Base-by-base conservation (phyloP, 2,888 invertebrate species). In the Eilema caniola region DNA sequence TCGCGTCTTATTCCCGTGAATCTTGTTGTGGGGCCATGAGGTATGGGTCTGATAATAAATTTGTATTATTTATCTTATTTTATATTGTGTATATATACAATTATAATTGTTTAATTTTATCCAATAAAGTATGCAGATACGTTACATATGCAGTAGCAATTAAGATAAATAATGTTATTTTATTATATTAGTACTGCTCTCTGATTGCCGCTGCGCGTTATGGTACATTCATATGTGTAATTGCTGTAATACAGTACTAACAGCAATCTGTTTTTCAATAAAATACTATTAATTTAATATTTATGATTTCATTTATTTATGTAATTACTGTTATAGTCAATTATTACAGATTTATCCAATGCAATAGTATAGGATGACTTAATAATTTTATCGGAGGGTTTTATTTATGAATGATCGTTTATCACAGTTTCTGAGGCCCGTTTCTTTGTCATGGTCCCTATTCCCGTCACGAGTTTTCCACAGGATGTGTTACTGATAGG, bases 381-480 rank as follows among this genome's bases (percentile, higher is more conserved):
- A 28, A 28, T 4, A 28, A 28, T 28, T 23, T 11, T 8, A 47
- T 53, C 11, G 28, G 24, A 12, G 10, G 1, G 31, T 25, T 11
- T 5, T 8, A 59, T 25, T 25, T 59, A 24, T 11, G 24, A 37
- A 5, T 14, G 66, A 57, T 56, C n/a, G 20, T 41, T 37, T 2
- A n/a, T 62, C 79, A 72, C 82, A 53, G 41, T 37, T 41, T 74
- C 72, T 80, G 73, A 66, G 66, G 82, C 83, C 81, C 76, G 73
- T 66, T 62, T 12, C 62, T 59, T 78, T 76, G 66, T 65, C 74
- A 62, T 67, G 66, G 76, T 74, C 78, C 67, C 74, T 82, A 93
- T 92, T 91, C 94, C 73, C 82, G 89, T 94, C 94, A 93, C 94
- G 92, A 88, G 88, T 83, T 88, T 92, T 92, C 91, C 91, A 85